A percentile compares a stretch with the other conserved stretches of the same genome.
These are phyloP conservation scores for Iphiclides podalirius DNA, from an alignment of 2,888 invertebrate genomes.

Conservation along the genomic window DNA sequence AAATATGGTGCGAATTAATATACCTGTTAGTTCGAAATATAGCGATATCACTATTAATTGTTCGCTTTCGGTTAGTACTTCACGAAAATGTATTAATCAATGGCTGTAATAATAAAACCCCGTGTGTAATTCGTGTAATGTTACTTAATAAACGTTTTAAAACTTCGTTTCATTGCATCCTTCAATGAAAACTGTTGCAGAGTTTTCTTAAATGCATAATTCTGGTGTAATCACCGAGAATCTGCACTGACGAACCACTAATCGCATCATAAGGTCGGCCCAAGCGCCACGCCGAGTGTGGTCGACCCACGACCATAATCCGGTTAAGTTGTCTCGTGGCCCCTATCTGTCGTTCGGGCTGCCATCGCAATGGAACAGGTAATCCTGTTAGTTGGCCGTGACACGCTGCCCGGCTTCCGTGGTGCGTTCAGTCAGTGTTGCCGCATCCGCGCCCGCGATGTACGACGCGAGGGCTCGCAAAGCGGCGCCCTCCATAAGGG, in stretches of 20 bases:
- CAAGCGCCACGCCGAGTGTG: constrained; percentile 38
- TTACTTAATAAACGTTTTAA: no score
- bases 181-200: no score
- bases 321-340: constrained; percentile 53
- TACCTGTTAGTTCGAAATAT: no score
- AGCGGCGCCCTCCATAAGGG: constrained; percentile 70
- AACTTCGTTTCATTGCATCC: no score
- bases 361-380: constrained; percentile 75
- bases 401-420: constrained; percentile 75
- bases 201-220: no score
- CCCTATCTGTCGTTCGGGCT: constrained; percentile 56
- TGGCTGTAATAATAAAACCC: no score
- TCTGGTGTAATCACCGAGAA: no score
- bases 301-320: constrained; percentile 53
- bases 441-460: constrained; percentile 64
- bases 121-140: no score
- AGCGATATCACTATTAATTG: no score
- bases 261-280: constrained; percentile 29
- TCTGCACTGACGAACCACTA: constrained; percentile 21
- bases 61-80: no score
- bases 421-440: constrained; percentile 53
- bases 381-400: constrained; percentile 80
- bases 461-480: constrained; percentile 68
- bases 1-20: no score
- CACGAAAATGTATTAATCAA: no score